Base-by-base conservation (phyloP, 2,888 invertebrate species). In the Lepidochrysops patricia region DNA sequence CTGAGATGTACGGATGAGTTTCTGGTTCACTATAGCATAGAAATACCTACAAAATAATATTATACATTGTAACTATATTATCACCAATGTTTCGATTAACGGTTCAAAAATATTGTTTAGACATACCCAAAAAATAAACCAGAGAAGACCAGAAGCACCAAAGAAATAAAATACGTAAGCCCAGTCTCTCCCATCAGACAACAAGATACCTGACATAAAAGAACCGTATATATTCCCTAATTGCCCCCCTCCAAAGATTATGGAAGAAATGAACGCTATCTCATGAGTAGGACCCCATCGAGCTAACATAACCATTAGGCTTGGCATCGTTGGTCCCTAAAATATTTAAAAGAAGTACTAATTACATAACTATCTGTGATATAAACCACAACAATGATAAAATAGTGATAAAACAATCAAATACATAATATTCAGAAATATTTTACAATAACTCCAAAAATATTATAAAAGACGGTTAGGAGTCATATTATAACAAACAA, bases 291-390 rank as follows among this genome's bases (percentile, higher is more conserved):
- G 88, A 1, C 82, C 79, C 90, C 90, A 90, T 57, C 84, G 75
- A 4, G 89, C 83, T 62, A 90, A 72, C 61, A 90, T 71, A 5
- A 79, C 78, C 64, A 87, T 86, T 75, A 92, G 82, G 1, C 91
- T 90, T 48, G 84, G 90, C 73, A 66, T 66, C 0, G 93, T 93
- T 0, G 93, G 92, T 4, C 94, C 94, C 82, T 90, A 70, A 71
- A 37, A 37, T n/a, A n/a, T n/a, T n/a, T n/a, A n/a, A n/a, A n/a
- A n/a, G n/a, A n/a, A n/a, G n/a, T n/a, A n/a, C n/a, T n/a, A n/a
- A n/a, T n/a, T n/a, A n/a, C n/a, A n/a, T n/a, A n/a, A n/a, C n/a
- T n/a, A n/a, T n/a, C n/a, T n/a, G n/a, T n/a, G n/a, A n/a, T n/a
- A n/a, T n/a, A n/a, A n/a, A n/a, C n/a, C n/a, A n/a, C n/a, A n/a